phyloP scores from a whole-genome alignment of 2,113 vertebrate species.

The Puffinus mauretanicus region DNA sequence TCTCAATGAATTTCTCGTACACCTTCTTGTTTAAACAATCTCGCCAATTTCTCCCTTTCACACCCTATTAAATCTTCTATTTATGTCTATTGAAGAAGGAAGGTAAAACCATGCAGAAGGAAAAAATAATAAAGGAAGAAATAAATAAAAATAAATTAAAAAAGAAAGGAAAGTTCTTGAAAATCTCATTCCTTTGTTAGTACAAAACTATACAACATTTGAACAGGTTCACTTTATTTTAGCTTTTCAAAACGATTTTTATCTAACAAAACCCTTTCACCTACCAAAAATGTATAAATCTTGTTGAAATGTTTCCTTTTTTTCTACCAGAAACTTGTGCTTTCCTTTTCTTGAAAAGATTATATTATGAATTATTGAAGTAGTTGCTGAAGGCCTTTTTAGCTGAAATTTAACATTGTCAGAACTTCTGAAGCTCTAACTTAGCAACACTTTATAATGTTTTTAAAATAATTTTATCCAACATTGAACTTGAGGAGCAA shows the following conservation, averaged over 20 bases:
- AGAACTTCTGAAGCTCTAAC: neutral
- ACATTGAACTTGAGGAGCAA: neutral
- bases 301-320: neutral
- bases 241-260: neutral
- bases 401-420: neutral
- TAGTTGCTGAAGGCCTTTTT: neutral
- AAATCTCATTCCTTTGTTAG: neutral
- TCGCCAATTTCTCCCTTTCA: neutral
- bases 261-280: neutral
- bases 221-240: neutral
- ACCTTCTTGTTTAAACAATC: neutral
- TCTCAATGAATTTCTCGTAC: neutral
- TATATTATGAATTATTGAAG: neutral
- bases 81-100: neutral
- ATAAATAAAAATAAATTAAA: neutral
- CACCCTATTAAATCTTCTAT: neutral
- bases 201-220: neutral
- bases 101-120: neutral
- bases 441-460: neutral
- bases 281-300: neutral
- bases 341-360: neutral
- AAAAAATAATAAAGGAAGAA: neutral
- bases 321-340: neutral
- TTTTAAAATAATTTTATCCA: neutral
- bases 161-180: neutral